phyloP scores from a whole-genome alignment of 2,888 invertebrate species.

The Oscheius sp. region DNA sequence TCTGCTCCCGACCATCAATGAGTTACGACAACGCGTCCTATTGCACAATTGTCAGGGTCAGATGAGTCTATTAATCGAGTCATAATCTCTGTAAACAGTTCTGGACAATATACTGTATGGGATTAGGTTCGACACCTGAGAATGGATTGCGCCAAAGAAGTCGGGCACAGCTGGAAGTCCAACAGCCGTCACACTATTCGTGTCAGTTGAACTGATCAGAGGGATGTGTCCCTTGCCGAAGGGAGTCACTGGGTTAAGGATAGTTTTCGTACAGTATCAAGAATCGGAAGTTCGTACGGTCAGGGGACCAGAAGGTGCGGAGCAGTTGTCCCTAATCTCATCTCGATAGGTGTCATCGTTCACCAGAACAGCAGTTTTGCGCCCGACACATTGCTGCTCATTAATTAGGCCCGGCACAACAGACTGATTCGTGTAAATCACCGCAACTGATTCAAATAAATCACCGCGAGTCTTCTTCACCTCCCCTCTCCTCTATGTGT shows the following conservation, averaged over 20 bases:
- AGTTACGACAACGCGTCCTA: constrained; percentile 32
- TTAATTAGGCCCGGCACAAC: constrained; percentile 33
- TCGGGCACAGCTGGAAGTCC: not conserved
- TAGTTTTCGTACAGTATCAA: no score
- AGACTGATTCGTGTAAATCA: constrained; percentile 36
- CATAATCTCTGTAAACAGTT: constrained; percentile 36
- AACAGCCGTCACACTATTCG: not conserved
- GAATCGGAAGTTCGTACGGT: no score
- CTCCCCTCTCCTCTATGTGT: constrained; percentile 3
- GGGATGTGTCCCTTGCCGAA: no score
- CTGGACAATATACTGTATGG: no score
- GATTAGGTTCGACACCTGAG: not conserved
- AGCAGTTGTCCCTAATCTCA: constrained; percentile 19
- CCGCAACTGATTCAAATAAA: constrained; percentile 34
- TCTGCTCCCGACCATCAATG: not conserved
- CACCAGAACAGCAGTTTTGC: constrained; percentile 37
- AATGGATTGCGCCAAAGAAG: not conserved
- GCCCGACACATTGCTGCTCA: constrained; percentile 32
- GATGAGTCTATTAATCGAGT: constrained; percentile 23
- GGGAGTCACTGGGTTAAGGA: no score
- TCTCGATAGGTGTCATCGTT: constrained; percentile 28
- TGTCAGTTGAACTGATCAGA: no score
- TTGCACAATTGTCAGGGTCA: constrained; percentile 36
- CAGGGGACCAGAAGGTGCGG: constrained; percentile 3
- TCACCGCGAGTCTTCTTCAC: constrained; percentile 12